phyloP scores from a whole-genome alignment of 2,113 vertebrate species.

The Coregonus clupeaformis region DNA sequence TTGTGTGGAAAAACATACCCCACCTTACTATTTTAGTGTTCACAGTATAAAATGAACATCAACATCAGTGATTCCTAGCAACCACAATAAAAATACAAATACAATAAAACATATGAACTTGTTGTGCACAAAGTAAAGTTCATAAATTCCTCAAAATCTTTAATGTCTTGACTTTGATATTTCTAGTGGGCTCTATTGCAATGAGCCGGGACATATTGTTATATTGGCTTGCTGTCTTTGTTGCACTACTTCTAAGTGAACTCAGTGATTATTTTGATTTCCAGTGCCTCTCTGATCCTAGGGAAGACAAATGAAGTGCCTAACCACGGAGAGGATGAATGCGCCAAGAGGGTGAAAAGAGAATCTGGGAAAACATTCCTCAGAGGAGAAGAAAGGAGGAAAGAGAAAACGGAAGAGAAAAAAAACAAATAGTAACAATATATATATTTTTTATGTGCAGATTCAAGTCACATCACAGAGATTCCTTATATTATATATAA shows the following conservation, averaged over 20 bases:
- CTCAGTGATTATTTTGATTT: slow-evolving; percentile 71
- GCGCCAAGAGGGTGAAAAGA: slow-evolving; percentile 62
- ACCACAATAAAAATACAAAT: neutral
- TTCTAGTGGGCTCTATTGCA: slow-evolving; percentile 18
- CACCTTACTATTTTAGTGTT: neutral
- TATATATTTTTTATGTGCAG: slow-evolving; percentile 26
- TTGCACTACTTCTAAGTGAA: slow-evolving; percentile 43
- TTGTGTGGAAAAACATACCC: neutral
- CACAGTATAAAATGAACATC: neutral
- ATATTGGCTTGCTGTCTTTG: slow-evolving; percentile 51
- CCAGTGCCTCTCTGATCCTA: slow-evolving; percentile 66
- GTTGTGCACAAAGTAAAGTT: neutral
- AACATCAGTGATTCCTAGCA: too few relatives aligned
- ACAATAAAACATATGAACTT: neutral
- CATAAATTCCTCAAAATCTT: neutral
- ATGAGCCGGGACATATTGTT: slow-evolving; percentile 59
- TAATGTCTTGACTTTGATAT: slow-evolving; percentile 9
- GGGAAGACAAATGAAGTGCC: slow-evolving; percentile 72
- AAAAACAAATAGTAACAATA: slow-evolving; percentile 32
- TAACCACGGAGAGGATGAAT: slow-evolving; percentile 68
- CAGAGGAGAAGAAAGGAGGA: slow-evolving; percentile 42
- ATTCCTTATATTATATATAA: too few relatives aligned
- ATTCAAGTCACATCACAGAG: neutral
- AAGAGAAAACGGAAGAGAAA: slow-evolving; percentile 11
- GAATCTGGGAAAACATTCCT: slow-evolving; percentile 72